Base-by-base conservation (phyloP, 2,888 invertebrate genomes). In the Hypsopygia costalis region DNA sequence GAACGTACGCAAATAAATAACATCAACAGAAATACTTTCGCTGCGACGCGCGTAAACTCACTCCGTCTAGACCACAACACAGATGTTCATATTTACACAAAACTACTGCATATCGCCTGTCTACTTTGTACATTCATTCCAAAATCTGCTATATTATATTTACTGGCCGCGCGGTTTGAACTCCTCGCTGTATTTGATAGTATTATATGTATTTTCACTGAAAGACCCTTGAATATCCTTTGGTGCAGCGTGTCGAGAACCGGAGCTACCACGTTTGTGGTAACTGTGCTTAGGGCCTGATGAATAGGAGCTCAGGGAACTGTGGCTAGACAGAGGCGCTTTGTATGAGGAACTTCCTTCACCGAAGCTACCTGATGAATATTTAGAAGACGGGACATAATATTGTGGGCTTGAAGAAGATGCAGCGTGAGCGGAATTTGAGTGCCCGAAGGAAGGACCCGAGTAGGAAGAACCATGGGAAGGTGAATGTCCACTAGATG, bases 101-200 rank as follows among this genome's bases (percentile, higher is more conserved):
- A 61, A 58, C 51, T 49, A 16, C 55, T 59, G 65, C 74, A 76
- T 79, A 71, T 73, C 74, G 81, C 45, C 56, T 45, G 47, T 46
- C 41, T 48, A 50, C 49, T 45, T 49, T 49, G 37, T 51, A 40
- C 52, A 41, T 40, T 36, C 43, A 16, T 41, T 36, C 33, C 29
- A 32, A 12, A 29, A 43, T 29, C 11, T 45, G 5, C 38, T 41
- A 28, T 29, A 27, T 46, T 36, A 16, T 3, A 38, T 43, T 71
- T 71, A 81, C 49, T 82, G 71, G 47, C 47, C 57, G 40, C 69
- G 69, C n/a, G 87, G 81, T 40, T 86, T 88, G 7, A 89, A 55
- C 52, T 82, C 86, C 51, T 81, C 79, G 57, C 89, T 89, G 58
- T 89, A 89, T 58, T 88, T 89, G 40, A 89, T 89, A 4, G 89